Evolutionary conservation across 2,113 vertebrate species (phyloP).

Genomic region (Labrus mixtus): DNA sequence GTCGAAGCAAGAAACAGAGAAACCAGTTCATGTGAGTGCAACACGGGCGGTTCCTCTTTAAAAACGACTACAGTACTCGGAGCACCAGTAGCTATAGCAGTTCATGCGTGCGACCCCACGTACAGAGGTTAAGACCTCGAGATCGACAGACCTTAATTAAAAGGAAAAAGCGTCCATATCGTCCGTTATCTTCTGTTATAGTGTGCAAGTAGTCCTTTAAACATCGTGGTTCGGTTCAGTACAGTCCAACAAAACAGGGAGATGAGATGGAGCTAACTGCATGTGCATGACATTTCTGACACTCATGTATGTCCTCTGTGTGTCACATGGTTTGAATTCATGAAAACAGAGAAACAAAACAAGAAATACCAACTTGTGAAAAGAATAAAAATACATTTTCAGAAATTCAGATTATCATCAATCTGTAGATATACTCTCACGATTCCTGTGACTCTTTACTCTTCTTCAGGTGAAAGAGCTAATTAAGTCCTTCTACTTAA

Average conservation of each 20-base stretch:
- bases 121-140: too few species aligned
- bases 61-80: neutral
- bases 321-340: neutral
- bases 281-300: neutral
- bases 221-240: neutral
- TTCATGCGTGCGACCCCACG: too few species aligned
- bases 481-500: too few species aligned
- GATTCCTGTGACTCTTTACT: neutral
- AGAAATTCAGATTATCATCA: neutral
- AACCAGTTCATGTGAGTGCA: conserved; percentile 6
- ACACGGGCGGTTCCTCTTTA: neutral
- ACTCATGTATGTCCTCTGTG: neutral
- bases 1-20: conserved; percentile 14
- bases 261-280: neutral
- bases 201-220: conserved; percentile 3
- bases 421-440: too few species aligned
- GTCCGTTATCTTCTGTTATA: neutral
- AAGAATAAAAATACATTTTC: neutral
- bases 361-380: neutral
- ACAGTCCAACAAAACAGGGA: neutral
- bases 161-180: neutral
- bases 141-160: too few species aligned
- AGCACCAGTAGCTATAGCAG: too few species aligned
- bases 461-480: too few species aligned
- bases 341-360: neutral